Conservation (phyloP, 2,113 vertebrate species). For the Mustelus asterias region DNA sequence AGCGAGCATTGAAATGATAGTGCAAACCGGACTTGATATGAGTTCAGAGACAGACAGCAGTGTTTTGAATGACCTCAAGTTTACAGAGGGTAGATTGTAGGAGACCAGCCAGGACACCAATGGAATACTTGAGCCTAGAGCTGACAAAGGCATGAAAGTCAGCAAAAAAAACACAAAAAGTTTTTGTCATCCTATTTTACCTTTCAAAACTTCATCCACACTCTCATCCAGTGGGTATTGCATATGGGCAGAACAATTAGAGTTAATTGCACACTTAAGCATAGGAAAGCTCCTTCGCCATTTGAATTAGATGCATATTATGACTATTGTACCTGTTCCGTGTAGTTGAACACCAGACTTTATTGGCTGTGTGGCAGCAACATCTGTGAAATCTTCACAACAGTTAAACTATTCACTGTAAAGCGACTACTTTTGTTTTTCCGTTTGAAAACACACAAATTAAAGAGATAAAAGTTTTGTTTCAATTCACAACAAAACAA, state of each 20-base stretch:
- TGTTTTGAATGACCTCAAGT: background rate
- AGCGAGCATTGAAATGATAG: background rate
- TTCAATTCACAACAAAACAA: background rate
- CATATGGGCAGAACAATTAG: constrained; percentile 16
- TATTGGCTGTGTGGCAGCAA: constrained; percentile 24
- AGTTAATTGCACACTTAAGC: constrained; percentile 20
- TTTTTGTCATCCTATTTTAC: background rate
- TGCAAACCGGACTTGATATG: background rate
- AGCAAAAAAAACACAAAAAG: background rate
- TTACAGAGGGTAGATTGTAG: background rate
- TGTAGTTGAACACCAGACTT: background rate
- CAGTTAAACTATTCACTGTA: constrained; percentile 17
- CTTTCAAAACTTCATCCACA: background rate
- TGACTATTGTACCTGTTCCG: constrained; percentile 9
- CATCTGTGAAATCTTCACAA: constrained; percentile 31
- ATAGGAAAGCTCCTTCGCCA: background rate
- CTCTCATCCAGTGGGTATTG: background rate
- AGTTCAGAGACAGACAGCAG: background rate
- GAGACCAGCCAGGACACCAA: background rate
- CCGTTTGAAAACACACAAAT: background rate
- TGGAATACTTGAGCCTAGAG: background rate
- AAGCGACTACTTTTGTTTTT: background rate
- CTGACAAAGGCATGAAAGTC: background rate
- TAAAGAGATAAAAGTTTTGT: background rate
- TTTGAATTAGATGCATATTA: constrained; percentile 23